phyloP scores from a whole-genome alignment of 2,113 vertebrate species.

The Tragulus kanchil region DNA sequence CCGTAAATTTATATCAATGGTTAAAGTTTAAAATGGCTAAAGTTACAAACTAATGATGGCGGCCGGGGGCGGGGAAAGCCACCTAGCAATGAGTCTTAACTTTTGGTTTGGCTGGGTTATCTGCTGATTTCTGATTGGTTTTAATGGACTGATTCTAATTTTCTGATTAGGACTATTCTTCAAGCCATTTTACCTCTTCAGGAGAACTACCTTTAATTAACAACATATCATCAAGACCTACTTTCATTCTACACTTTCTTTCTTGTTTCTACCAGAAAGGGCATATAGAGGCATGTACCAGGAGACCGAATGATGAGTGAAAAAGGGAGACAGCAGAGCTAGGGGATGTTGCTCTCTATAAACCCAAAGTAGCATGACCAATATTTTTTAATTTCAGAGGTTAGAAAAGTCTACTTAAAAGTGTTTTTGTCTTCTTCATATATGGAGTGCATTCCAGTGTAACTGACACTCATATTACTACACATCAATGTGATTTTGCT shows the following conservation, averaged over 20 bases:
- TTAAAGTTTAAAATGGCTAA: background rate
- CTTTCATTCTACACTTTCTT: too few species aligned
- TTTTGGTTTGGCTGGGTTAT: conserved; percentile 1
- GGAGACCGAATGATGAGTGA: background rate
- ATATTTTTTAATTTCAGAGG: background rate
- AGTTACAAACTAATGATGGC: background rate
- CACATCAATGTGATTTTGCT: conserved; percentile 37
- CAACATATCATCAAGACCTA: background rate
- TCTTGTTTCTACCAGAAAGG: background rate
- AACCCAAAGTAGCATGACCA: background rate
- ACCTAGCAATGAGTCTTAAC: background rate
- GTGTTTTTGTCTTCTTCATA: conserved; percentile 71
- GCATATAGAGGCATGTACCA: background rate
- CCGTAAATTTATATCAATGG: background rate
- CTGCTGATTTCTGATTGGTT: background rate
- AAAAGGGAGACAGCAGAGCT: background rate
- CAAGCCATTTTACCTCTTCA: conserved; percentile 51
- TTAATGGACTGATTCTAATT: conserved; percentile 67
- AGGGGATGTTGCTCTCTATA: background rate
- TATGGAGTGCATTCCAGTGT: conserved; percentile 53
- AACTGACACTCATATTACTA: conserved; percentile 53
- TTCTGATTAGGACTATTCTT: conserved; percentile 72
- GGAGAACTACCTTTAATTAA: conserved; percentile 48
- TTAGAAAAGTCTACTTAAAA: conserved; percentile 70
- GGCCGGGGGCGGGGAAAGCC: background rate